Percentiles rank a stretch among this genome's conserved stretches.
These are phyloP conservation scores for Theristicus caerulescens DNA, from an alignment of 2,113 vertebrate species.

Conservation along the genomic window DNA sequence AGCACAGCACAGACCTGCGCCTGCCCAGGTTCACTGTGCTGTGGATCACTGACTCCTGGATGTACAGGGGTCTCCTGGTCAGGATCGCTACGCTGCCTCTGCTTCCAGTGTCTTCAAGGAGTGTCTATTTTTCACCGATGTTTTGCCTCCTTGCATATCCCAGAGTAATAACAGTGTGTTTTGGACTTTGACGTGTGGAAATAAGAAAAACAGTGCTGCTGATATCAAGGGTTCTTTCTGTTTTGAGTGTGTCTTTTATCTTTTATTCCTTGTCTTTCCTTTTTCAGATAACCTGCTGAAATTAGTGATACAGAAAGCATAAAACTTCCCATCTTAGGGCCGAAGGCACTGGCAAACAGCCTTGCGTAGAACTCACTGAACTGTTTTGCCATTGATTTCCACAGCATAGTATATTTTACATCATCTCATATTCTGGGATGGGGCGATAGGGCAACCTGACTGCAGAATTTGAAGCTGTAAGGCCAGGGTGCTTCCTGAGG, in stretches of 20 bases:
- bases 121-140: rapidly evolving
- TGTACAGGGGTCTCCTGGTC: background rate
- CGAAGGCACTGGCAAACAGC: background rate
- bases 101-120: background rate
- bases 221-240: background rate
- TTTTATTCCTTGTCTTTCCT: background rate
- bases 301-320: background rate
- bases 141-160: background rate
- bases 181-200: background rate
- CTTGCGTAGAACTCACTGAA: background rate
- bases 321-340: background rate
- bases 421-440: background rate
- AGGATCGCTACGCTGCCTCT: background rate
- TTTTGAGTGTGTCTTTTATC: background rate
- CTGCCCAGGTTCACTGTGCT: background rate
- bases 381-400: background rate
- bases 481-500: background rate
- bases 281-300: background rate
- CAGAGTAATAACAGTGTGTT: background rate
- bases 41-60: background rate
- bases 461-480: background rate
- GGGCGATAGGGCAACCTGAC: background rate
- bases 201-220: background rate
- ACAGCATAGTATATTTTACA: background rate
- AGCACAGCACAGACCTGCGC: background rate